These are phyloP conservation scores for Siniperca obscura DNA, from an alignment of 2,797 vertebrate genomes.

Conservation along the genomic window DNA sequence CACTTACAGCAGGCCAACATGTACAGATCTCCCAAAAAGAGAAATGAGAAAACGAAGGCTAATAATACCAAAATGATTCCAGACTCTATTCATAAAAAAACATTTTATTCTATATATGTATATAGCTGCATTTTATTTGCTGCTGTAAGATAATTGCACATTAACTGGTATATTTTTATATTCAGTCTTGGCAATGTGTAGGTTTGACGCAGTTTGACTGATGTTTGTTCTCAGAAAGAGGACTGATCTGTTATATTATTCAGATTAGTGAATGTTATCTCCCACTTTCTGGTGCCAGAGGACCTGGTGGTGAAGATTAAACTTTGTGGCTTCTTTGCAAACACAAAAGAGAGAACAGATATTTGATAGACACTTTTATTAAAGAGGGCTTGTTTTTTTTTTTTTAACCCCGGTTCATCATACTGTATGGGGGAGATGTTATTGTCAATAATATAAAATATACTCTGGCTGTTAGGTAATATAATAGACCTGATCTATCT, in stretches of 20 bases:
- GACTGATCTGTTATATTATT: slow-evolving; percentile 12
- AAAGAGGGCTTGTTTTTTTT: slow-evolving; percentile 43
- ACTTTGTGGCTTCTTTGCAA: slow-evolving; percentile 36
- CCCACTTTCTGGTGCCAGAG: slow-evolving; percentile 4
- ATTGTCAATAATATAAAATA: slow-evolving; percentile 64
- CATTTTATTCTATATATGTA: neutral
- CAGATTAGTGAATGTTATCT: slow-evolving; percentile 39
- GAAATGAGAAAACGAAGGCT: neutral
- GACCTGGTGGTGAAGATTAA: slow-evolving; percentile 23
- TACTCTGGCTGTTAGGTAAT: slow-evolving; percentile 48
- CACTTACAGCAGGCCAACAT: slow-evolving; percentile 13
- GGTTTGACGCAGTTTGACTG: neutral
- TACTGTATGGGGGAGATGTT: slow-evolving; percentile 39
- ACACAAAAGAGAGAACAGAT: slow-evolving; percentile 23
- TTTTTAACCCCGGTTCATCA: slow-evolving; percentile 22
- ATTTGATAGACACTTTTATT: slow-evolving; percentile 66
- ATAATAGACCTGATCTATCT: slow-evolving; percentile 49
- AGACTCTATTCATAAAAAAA: neutral
- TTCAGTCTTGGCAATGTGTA: neutral
- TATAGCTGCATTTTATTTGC: neutral
- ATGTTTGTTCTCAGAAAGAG: neutral
- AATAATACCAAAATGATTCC: neutral
- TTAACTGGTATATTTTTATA: neutral
- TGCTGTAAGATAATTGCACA: too few species aligned
- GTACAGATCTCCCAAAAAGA: slow-evolving; percentile 6